Conservation (phyloP, 2,113 vertebrate genomes). For the Azemiops feae region DNA sequence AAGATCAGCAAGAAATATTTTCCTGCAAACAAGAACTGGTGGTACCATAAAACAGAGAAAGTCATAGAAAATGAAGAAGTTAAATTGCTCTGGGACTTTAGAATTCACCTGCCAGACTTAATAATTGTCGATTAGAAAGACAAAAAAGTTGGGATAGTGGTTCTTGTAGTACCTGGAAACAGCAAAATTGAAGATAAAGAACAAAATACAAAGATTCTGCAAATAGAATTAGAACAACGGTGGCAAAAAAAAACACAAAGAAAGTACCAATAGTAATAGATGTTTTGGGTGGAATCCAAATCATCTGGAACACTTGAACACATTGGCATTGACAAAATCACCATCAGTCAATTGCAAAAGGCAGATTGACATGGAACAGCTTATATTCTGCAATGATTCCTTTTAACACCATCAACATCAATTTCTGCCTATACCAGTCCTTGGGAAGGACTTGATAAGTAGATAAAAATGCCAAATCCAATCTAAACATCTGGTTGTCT, state of each 20-base stretch:
- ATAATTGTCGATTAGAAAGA: background rate
- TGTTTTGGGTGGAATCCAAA: background rate
- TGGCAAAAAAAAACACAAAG: background rate
- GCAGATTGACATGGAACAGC: background rate
- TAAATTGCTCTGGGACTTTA: background rate
- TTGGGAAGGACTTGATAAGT: background rate
- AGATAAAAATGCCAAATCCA: no score
- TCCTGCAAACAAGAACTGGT: background rate
- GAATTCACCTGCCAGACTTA: background rate
- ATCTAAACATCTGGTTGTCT: background rate
- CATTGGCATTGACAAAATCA: background rate
- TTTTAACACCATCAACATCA: background rate
- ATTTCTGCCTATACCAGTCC: background rate
- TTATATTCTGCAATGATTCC: background rate
- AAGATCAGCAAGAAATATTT: background rate
- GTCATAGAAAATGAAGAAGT: background rate
- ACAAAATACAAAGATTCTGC: background rate
- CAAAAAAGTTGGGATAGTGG: background rate
- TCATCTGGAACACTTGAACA: background rate
- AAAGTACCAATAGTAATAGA: background rate
- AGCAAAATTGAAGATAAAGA: background rate
- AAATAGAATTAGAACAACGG: background rate
- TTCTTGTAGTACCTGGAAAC: background rate
- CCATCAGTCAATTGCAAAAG: background rate
- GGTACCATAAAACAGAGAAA: background rate